Evolutionary conservation across 2,797 vertebrate genomes (phyloP).

Genomic region (Pseudomugil tenellus): DNA sequence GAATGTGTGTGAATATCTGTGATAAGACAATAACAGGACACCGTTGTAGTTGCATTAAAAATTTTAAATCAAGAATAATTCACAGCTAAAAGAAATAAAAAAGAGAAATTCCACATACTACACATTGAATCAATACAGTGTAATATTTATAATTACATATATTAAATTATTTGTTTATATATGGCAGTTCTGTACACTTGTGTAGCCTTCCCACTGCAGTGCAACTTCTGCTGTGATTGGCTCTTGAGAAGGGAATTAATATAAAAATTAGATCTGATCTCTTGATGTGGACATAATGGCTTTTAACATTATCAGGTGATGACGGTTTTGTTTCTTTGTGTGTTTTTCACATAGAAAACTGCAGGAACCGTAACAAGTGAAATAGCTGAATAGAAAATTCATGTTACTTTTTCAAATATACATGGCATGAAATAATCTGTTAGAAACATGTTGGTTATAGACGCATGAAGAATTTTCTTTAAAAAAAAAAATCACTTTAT

Average conservation of each 20-base stretch:
- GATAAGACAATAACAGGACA: conserved; percentile 64
- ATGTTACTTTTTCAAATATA: conserved; percentile 34
- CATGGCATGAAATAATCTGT: conserved; percentile 46
- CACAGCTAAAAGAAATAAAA: conserved; percentile 75
- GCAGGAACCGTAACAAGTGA: conserved; percentile 14
- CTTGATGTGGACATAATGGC: conserved; percentile 46
- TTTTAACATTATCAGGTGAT: conserved; percentile 33
- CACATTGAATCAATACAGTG: conserved; percentile 73
- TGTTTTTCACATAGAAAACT: conserved; percentile 11
- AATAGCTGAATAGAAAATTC: conserved; percentile 28
- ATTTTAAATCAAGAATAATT: conserved; percentile 79
- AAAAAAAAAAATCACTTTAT: background rate
- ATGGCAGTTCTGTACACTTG: conserved; percentile 74
- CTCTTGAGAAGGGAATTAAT: conserved; percentile 52
- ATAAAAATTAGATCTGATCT: conserved; percentile 47
- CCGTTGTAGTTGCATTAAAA: conserved; percentile 56
- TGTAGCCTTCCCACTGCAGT: conserved; percentile 35
- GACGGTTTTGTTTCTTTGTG: background rate
- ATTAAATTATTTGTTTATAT: conserved; percentile 77
- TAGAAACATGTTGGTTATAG: conserved; percentile 45
- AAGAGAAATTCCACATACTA: conserved; percentile 73
- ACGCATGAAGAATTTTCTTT: conserved; percentile 19
- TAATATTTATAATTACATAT: conserved; percentile 76
- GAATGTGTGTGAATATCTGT: background rate
- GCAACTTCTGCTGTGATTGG: conserved; percentile 29